Conservation (phyloP, 1,140 invertebrate species). For the Plectus sambesii region DNA sequence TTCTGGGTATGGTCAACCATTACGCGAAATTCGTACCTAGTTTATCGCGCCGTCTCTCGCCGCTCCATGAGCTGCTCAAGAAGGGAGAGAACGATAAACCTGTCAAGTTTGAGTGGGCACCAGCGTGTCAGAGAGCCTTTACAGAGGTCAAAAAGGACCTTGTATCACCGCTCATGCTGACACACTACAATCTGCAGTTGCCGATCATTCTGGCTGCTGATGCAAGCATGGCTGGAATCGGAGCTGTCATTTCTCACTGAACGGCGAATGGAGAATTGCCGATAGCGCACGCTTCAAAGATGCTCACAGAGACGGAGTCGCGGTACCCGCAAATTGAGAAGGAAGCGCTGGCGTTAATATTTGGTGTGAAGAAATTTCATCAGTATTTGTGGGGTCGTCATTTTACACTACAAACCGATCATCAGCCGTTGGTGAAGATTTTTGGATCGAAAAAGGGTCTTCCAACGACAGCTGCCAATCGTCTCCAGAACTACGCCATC, state of each 20-base stretch:
- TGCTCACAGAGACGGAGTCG: slow-evolving; percentile 41
- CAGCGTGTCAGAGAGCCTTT: slow-evolving; percentile 24
- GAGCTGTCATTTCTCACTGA: slow-evolving; percentile 48
- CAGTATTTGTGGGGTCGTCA: slow-evolving; percentile 48
- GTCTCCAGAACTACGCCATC: too few species aligned
- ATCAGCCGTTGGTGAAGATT: too few species aligned
- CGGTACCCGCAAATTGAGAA: slow-evolving; percentile 50
- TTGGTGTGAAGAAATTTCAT: slow-evolving; percentile 45
- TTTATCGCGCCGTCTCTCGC: background rate
- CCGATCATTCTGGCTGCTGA: slow-evolving; percentile 48
- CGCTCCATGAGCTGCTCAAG: slow-evolving; percentile 15
- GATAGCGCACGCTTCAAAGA: slow-evolving; percentile 45
- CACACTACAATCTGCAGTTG: slow-evolving; percentile 44
- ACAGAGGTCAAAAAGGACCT: slow-evolving; percentile 35
- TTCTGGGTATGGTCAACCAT: slow-evolving; percentile 26
- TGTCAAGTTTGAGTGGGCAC: slow-evolving; percentile 13
- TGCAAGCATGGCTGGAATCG: slow-evolving; percentile 49
- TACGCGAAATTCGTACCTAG: slow-evolving; percentile 15
- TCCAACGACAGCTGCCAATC: too few species aligned
- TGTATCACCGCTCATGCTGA: slow-evolving; percentile 27
- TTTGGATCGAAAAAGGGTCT: too few species aligned
- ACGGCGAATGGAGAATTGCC: slow-evolving; percentile 35
- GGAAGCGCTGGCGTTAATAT: slow-evolving; percentile 50
- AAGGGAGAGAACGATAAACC: too few species aligned
- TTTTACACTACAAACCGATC: too few species aligned